phyloP scores from a whole-genome alignment of 2,113 vertebrate genomes.

The Pedetes capensis region DNA sequence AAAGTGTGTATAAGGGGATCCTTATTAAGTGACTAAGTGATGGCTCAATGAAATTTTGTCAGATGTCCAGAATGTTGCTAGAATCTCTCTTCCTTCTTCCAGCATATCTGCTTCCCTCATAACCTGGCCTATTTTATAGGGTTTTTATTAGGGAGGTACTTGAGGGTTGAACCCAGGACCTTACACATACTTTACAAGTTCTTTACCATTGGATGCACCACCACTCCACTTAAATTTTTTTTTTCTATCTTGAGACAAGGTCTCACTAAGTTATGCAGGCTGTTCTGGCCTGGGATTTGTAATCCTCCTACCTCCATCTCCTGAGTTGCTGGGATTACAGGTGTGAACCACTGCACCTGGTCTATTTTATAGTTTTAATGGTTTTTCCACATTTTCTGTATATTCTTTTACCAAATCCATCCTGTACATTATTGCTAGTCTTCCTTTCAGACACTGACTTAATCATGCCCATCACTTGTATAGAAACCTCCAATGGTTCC shows the following conservation, averaged over 20 bases:
- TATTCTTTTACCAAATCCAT: not conserved
- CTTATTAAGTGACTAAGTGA: not conserved
- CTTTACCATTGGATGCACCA: too few species aligned
- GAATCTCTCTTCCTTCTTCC: not conserved
- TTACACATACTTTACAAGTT: too few species aligned
- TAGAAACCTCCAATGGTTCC: not conserved
- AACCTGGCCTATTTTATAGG: too few species aligned
- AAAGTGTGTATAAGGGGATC: not conserved
- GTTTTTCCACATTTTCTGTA: not conserved
- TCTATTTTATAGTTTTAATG: not conserved
- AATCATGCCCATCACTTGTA: not conserved
- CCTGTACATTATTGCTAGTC: not conserved
- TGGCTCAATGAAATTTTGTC: conserved; percentile 14
- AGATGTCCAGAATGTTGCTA: not conserved
- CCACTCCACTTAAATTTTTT: too few species aligned
- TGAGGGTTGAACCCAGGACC: too few species aligned
- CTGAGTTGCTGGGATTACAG: too few species aligned
- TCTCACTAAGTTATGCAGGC: too few species aligned
- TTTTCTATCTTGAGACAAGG: too few species aligned
- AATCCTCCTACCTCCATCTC: too few species aligned
- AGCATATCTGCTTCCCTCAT: not conserved
- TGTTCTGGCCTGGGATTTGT: too few species aligned
- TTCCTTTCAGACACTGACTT: not conserved
- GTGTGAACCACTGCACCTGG: too few species aligned
- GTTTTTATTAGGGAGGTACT: too few species aligned